Evolutionary conservation across 2,113 vertebrate species (phyloP), one percentile per base, ranked within the genome.

Genomic region (western clawed frog (Xenopus tropicalis)): DNA sequence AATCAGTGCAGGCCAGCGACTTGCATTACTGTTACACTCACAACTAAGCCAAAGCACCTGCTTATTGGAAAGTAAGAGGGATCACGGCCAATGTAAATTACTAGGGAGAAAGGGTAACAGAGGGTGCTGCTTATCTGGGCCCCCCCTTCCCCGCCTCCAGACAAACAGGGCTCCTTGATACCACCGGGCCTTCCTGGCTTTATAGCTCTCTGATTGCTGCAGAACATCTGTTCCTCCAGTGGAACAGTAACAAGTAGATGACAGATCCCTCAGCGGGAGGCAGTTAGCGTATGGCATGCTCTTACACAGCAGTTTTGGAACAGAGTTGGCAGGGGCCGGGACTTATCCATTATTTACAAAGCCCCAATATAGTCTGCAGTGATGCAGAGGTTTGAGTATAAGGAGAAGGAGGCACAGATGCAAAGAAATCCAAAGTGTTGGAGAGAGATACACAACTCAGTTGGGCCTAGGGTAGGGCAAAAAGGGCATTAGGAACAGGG

Each of bases 181-280:
- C 44, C n/a, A 22, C 61, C 17, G 42, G 37, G 13, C 11, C 4
- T 6, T 0, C 19, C 6, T 11, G 43, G 6, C 12, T 22, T 48
- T 66, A 22, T 66, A 22, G 21, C 43, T 5, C 20, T 66, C 64
- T 21, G 46, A 20, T 21, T 51, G 2, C 29, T 44, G 11, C 12
- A 23, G 20, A 66, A 43, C 64, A 66, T 48, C 64, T 66, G 64
- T 66, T 23, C 57, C 11, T 59, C 57, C 14, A 14, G 21, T 59
- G 1, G 5, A 59, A 14, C 22, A 59, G 57, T 10, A 23, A 59
- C 57, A 59, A 23, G 12, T 13, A 59, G 16, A 59, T 59, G 14
- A 48, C 16, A 48, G 46, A 29, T 37, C 6, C 2, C 29, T 37
- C 29, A 37, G 29, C 29, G 10, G 29, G 29, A 37, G 46, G 46